Base-by-base conservation (phyloP, 2,888 invertebrate species). In the Limenitis arthemis region DNA sequence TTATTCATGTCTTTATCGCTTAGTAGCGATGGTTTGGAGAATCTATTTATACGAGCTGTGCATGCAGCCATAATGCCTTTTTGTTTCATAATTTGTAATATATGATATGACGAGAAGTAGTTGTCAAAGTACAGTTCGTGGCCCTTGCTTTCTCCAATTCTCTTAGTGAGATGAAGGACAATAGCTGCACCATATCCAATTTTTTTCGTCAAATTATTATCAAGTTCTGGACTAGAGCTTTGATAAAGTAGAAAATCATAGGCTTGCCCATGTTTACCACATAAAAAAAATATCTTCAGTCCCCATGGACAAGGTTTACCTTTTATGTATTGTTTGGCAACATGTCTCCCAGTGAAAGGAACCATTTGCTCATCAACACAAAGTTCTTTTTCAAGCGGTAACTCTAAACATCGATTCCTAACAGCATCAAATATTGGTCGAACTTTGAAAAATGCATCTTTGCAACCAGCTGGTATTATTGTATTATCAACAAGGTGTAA, bases 171-270 rank as follows among this genome's bases (percentile, higher is more conserved):
- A 54, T 61, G 61, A 41, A 60, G 38, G 11, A 64, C 61, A 28
- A 61, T 33, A 42, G 64, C 20, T 49, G 66, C 62, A 40, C 61
- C 61, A 6, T 59, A 63, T 42, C 63, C 61, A 56, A 56, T 55
- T 55, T 62, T 62, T 43, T 59, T 59, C 4, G 31, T 38, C n/a
- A 30, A 11, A 38, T 30, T 38, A 11, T 42, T 59, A 44, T 63
- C 61, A 6, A 63, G 32, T 56, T 63, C 59, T 55, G 61, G 58
- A 60, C 32, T 51, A 11, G 64, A 60, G 29, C 53, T 58, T 47
- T 66, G 62, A 52, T 64, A 64, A 36, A 63, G 54, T 6, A 64
- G 41, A 59, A 65, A 65, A 58, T 62, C 63, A 49, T 63, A 62
- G 6, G 60, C 61, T 41, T 57, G 59, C 0, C 62, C 61, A 59